Percentiles rank a stretch among this genome's conserved stretches.
Conservation (phyloP, 1,140 invertebrate genomes). For the Dysdera silvatica region DNA sequence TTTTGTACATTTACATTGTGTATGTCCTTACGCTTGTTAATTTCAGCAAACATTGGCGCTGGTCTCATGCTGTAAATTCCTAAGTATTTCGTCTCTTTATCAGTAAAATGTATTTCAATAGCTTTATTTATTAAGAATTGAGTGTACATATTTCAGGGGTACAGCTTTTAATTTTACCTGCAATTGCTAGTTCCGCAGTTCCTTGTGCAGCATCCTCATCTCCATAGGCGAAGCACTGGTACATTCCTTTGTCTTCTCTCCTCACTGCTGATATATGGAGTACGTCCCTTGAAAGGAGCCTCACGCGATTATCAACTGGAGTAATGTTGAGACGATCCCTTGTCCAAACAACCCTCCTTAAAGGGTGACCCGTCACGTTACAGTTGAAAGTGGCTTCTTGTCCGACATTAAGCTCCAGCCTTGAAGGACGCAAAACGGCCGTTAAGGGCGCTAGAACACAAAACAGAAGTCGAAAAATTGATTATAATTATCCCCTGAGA, state of each 20-base stretch:
- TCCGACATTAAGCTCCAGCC: conserved; percentile 66
- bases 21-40: no score
- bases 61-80: no score
- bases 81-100: no score
- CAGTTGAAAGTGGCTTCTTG: conserved; percentile 32
- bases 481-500: no score
- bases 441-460: conserved; percentile 62
- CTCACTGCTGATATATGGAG: conserved; percentile 27
- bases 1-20: no score
- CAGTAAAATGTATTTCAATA: no score
- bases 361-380: conserved; percentile 56
- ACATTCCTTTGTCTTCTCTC: conserved; percentile 27
- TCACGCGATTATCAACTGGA: conserved; percentile 6
- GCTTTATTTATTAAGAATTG: no score
- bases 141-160: no score
- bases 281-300: conserved; percentile 13
- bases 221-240: conserved; percentile 35
- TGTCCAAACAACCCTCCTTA: conserved; percentile 53
- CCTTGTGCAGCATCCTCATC: conserved; percentile 42
- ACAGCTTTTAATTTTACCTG: no score
- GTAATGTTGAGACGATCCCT: conserved; percentile 19
- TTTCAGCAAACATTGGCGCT: no score
- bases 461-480: no score
- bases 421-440: conserved; percentile 68
- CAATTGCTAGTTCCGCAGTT: conserved; percentile 42